A percentile compares a stretch with the other conserved stretches of the same genome.
Evolutionary conservation across 2,888 invertebrate species (phyloP).

Genomic region (Fabriciana adippe): DNA sequence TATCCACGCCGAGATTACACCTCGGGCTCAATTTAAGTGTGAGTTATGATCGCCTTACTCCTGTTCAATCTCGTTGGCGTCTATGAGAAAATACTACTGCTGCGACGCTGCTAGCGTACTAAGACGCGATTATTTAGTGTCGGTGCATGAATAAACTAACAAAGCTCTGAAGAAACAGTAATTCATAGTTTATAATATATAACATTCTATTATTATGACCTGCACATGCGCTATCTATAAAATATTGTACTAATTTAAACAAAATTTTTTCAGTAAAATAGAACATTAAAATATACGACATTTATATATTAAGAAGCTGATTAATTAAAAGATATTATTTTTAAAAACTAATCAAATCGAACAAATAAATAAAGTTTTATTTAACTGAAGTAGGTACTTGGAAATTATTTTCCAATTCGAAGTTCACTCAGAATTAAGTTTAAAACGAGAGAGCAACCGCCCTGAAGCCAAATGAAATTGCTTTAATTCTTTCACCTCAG

Average conservation of each 20-base stretch:
- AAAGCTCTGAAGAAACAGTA: slow-evolving; percentile 3
- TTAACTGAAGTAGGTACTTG: slow-evolving; percentile 44
- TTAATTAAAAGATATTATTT: neutral
- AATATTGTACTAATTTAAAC: neutral
- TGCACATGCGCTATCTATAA: too few relatives aligned
- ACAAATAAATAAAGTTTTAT: slow-evolving; percentile 52
- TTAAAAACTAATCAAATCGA: slow-evolving; percentile 43
- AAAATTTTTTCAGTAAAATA: too few relatives aligned
- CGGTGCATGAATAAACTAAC: slow-evolving; percentile 31
- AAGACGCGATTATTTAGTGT: slow-evolving; percentile 54
- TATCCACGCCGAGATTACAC: slow-evolving; percentile 73
- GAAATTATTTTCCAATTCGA: slow-evolving; percentile 69
- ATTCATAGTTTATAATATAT: neutral
- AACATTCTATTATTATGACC: neutral
- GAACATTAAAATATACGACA: too few relatives aligned
- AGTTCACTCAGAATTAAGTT: slow-evolving; percentile 69
- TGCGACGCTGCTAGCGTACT: slow-evolving; percentile 61
- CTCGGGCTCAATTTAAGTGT: slow-evolving; percentile 70
- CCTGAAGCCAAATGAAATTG: slow-evolving; percentile 66
- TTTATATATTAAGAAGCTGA: too few relatives aligned
- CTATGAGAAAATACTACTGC: slow-evolving; percentile 77
- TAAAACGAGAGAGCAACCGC: slow-evolving; percentile 52
- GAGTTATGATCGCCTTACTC: slow-evolving; percentile 77
- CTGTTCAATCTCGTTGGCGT: slow-evolving; percentile 73
- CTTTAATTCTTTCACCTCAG: slow-evolving; percentile 58